Evolutionary conservation across 2,888 invertebrate species (phyloP).

Genomic region (Antheraea assamensis): DNA sequence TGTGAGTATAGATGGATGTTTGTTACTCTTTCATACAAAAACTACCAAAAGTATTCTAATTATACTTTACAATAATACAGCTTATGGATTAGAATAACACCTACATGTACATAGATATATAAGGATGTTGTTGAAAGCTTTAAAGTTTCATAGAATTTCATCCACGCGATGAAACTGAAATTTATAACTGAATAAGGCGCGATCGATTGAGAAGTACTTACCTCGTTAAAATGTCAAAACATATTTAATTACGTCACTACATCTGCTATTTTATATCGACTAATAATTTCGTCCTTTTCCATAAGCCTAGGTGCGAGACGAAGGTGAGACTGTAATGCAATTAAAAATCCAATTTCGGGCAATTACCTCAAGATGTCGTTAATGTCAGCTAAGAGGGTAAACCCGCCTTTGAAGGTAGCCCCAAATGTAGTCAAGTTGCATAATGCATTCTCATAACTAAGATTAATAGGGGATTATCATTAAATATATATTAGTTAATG

Average conservation of each 20-base stretch:
- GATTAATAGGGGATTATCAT: background rate
- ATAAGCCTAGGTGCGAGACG: background rate
- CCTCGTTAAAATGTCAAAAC: background rate
- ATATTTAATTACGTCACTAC: background rate
- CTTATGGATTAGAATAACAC: no score
- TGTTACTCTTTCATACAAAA: no score
- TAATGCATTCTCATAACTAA: background rate
- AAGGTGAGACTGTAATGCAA: constrained; percentile 24
- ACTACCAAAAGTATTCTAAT: no score
- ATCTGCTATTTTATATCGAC: background rate
- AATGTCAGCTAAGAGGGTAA: constrained; percentile 14
- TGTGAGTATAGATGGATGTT: no score
- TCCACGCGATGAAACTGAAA: no score
- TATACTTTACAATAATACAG: no score
- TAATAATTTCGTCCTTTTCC: constrained; percentile 1
- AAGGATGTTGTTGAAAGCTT: no score
- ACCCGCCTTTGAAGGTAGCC: constrained; percentile 13
- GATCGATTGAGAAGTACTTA: no score
- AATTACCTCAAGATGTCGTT: constrained; percentile 25
- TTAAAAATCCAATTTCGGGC: constrained; percentile 35
- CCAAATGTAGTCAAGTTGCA: background rate
- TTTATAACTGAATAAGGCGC: no score
- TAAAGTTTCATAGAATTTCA: no score
- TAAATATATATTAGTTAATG: no score
- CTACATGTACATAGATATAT: no score